These are phyloP conservation scores for Hyla sarda DNA, from an alignment of 2,113 vertebrate species.

Conservation along the genomic window DNA sequence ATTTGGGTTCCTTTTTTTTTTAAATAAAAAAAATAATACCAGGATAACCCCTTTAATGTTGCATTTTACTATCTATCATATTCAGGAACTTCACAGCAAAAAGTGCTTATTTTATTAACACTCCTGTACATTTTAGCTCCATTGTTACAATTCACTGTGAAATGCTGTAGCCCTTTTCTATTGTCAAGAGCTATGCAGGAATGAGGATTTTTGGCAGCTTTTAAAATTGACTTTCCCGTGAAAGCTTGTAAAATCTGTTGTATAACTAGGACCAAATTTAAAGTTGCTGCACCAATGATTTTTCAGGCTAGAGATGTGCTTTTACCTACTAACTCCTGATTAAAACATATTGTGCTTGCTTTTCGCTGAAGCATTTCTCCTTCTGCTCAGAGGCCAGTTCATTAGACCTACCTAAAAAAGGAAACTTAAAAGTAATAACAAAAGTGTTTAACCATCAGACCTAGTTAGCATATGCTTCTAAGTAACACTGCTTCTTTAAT, in stretches of 20 bases:
- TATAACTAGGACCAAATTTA: slow-evolving; percentile 40
- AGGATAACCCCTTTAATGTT: no score
- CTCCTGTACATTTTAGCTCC: background rate
- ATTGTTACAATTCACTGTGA: slow-evolving; percentile 20
- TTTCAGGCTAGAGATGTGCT: slow-evolving; percentile 27
- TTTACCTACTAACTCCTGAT: slow-evolving; percentile 5
- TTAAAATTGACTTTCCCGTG: slow-evolving; percentile 39
- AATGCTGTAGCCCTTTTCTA: background rate
- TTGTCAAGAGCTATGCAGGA: slow-evolving; percentile 28
- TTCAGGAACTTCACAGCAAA: background rate
- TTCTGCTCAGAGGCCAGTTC: background rate
- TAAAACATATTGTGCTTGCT: slow-evolving; percentile 24
- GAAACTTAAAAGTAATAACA: background rate
- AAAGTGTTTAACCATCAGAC: slow-evolving; percentile 12
- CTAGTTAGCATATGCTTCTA: slow-evolving; percentile 21
- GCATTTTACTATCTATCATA: background rate
- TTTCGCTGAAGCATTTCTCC: background rate
- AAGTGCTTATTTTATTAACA: slow-evolving; percentile 11
- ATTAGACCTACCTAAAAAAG: slow-evolving; percentile 24
- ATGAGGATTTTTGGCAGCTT: slow-evolving; percentile 22
- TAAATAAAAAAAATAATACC: no score
- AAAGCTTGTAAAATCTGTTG: slow-evolving; percentile 40
- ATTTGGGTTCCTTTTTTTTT: no score
- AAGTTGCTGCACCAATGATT: slow-evolving; percentile 37
- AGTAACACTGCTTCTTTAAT: slow-evolving; percentile 37